Conservation (phyloP, 2,113 vertebrate genomes). For the Oryzias melastigma region DNA sequence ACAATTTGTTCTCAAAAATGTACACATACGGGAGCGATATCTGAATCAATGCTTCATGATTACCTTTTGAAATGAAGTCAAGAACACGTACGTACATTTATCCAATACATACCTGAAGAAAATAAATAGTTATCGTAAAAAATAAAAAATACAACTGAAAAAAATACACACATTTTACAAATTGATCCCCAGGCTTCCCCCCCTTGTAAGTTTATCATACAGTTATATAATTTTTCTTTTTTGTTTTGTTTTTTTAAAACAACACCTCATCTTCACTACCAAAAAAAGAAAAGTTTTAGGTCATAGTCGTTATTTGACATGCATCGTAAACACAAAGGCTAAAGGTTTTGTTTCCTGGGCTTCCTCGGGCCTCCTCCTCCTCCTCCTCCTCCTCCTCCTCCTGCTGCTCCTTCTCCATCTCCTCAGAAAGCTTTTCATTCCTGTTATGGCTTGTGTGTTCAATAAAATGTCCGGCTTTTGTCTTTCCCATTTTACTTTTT, state of each 20-base stretch:
- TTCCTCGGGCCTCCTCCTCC: conserved; percentile 26
- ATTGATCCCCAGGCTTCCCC: conserved; percentile 70
- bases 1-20: conserved; percentile 75
- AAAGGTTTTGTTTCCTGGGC: conserved; percentile 64
- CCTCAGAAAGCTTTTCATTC: conserved; percentile 42
- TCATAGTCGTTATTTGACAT: conserved; percentile 77
- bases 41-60: conserved; percentile 72
- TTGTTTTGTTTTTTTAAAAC: conserved; percentile 44
- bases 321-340: conserved; percentile 82
- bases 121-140: conserved; percentile 82
- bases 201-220: conserved; percentile 71
- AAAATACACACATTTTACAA: conserved; percentile 84
- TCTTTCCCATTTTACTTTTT: conserved; percentile 14
- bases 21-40: conserved; percentile 77
- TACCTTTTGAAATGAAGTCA: conserved; percentile 75
- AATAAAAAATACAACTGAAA: conserved; percentile 81
- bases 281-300: conserved; percentile 54
- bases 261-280: conserved; percentile 70
- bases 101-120: conserved; percentile 81
- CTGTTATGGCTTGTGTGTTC: conserved; percentile 77
- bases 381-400: conserved; percentile 13
- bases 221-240: conserved; percentile 48
- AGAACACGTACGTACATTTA: conserved; percentile 78
- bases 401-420: background rate
- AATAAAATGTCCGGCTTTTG: conserved; percentile 59